Percentiles rank a stretch among this genome's conserved stretches.
Evolutionary conservation across 2,113 vertebrate genomes (phyloP).

Genomic region (Paedocypris sp.): DNA sequence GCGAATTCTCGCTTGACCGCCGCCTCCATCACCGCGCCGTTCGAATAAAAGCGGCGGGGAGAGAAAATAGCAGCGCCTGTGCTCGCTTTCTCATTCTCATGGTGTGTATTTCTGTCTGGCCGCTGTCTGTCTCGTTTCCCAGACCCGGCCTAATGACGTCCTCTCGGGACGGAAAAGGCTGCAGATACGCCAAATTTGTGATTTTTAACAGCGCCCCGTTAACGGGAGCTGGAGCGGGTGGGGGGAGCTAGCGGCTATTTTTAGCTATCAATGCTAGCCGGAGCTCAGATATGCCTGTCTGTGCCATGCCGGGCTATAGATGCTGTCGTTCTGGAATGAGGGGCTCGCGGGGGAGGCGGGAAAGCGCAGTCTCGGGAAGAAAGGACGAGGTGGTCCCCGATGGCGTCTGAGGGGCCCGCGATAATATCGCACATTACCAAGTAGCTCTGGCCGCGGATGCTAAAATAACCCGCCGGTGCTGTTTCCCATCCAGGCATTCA

Average conservation of each 20-base stretch:
- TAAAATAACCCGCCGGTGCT: no score
- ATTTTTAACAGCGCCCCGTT: slow-evolving; percentile 57
- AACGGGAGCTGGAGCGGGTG: slow-evolving; percentile 30
- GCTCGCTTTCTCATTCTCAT: slow-evolving; percentile 52
- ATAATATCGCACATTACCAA: slow-evolving; percentile 5
- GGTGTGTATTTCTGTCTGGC: slow-evolving; percentile 52
- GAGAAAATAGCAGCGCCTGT: slow-evolving; percentile 31
- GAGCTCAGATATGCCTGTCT: slow-evolving; percentile 42
- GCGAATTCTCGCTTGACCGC: slow-evolving; percentile 28
- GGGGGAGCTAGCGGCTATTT: slow-evolving; percentile 51
- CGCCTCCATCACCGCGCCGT: slow-evolving; percentile 46
- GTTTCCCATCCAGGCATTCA: no score
- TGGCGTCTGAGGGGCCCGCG: neutral
- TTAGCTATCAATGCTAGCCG: slow-evolving; percentile 50
- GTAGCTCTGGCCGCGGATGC: neutral
- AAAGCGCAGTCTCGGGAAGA: slow-evolving; percentile 2
- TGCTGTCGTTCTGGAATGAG: slow-evolving; percentile 18
- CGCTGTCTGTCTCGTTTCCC: slow-evolving; percentile 51
- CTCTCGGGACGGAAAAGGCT: slow-evolving; percentile 56
- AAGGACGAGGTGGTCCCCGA: neutral
- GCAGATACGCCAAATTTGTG: slow-evolving; percentile 50
- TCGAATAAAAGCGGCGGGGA: slow-evolving; percentile 30
- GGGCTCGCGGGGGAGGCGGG: slow-evolving; percentile 12
- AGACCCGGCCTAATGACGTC: slow-evolving; percentile 62
- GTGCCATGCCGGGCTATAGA: no score